phyloP scores from a whole-genome alignment of 2,797 vertebrate species.

The Amniataba percoides region DNA sequence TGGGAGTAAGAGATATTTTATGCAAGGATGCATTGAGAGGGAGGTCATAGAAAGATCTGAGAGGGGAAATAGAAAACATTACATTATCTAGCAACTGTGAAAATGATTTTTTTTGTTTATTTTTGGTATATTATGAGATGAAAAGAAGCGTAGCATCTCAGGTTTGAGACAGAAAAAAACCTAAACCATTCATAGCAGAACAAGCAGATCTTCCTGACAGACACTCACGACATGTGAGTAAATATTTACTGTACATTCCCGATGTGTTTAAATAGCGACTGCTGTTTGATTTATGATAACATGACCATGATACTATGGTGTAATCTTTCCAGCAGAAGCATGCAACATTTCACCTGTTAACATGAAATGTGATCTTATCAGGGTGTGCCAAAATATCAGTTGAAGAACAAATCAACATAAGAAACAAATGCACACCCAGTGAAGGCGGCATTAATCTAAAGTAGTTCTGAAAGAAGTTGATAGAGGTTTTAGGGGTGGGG shows the following conservation, averaged over 20 bases:
- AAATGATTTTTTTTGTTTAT: not conserved
- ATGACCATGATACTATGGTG: constrained; percentile 47
- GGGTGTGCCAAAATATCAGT: constrained; percentile 78
- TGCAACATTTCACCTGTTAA: constrained; percentile 70
- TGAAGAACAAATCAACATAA: constrained; percentile 73
- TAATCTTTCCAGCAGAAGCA: constrained; percentile 63
- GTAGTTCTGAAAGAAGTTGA: constrained; percentile 76
- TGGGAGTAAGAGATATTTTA: constrained; percentile 39
- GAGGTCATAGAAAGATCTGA: constrained; percentile 22
- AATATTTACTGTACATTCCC: constrained; percentile 35
- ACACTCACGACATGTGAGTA: constrained; percentile 4
- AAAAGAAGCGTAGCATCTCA: constrained; percentile 33
- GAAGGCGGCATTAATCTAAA: constrained; percentile 66
- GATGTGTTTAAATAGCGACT: constrained; percentile 43
- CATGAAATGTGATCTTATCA: constrained; percentile 87
- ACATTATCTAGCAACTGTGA: constrained; percentile 43
- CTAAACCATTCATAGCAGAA: constrained; percentile 10
- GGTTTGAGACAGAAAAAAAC: constrained; percentile 29
- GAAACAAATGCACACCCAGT: constrained; percentile 72
- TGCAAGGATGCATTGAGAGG: constrained; percentile 31
- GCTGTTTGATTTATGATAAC: constrained; percentile 60
- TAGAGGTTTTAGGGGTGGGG: constrained; percentile 67
- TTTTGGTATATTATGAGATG: constrained; percentile 16
- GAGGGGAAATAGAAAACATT: constrained; percentile 14
- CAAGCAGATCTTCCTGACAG: constrained; percentile 19